Conservation (phyloP, 2,888 invertebrate species). For the Lysandra coridon region DNA sequence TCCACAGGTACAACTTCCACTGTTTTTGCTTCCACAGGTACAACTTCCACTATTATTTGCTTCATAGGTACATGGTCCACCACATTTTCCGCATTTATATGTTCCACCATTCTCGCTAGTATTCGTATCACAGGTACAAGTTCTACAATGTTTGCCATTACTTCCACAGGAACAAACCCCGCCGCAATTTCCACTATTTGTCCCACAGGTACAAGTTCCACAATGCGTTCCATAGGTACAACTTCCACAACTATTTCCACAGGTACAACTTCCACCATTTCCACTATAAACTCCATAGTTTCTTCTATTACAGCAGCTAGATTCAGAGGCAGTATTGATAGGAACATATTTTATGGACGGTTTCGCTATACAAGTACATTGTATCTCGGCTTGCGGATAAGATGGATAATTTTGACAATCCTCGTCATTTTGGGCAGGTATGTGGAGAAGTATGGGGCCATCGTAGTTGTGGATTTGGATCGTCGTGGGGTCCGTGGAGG, state of each 20-base stretch:
- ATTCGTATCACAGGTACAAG: background rate
- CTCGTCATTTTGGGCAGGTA: constrained; percentile 33
- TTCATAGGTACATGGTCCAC: background rate
- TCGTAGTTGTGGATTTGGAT: constrained; percentile 60
- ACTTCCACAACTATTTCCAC: background rate
- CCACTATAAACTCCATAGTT: background rate
- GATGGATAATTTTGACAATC: constrained; percentile 27
- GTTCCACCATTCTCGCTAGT: background rate
- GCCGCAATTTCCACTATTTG: background rate
- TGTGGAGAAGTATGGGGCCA: constrained; percentile 51
- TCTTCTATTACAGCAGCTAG: constrained; percentile 34
- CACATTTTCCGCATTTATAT: background rate
- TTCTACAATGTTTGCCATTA: background rate
- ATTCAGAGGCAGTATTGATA: constrained; percentile 44
- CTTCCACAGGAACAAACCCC: background rate
- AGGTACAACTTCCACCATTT: background rate
- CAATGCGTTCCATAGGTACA: background rate
- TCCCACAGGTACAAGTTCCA: constrained; percentile 5
- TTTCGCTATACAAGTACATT: constrained; percentile 40
- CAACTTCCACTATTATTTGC: constrained; percentile 4
- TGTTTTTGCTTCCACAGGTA: background rate
- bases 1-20: background rate
- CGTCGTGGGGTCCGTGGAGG: constrained; percentile 46
- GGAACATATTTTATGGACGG: constrained; percentile 42
- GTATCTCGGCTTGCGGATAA: constrained; percentile 35